Conservation (phyloP, 2,888 invertebrate genomes). For the Tricholauxania praeusta region DNA sequence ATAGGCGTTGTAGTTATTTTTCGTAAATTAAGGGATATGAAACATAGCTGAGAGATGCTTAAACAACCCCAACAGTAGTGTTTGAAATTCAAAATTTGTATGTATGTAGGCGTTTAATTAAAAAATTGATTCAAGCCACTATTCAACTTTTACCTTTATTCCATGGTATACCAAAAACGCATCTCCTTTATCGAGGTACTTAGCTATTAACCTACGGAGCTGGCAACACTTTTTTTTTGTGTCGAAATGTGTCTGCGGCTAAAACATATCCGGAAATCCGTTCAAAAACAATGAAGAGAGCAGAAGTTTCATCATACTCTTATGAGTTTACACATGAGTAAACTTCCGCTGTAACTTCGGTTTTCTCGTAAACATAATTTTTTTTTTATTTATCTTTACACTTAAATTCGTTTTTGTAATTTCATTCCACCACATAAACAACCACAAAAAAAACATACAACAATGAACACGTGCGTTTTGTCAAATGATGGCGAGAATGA, state of each 20-base stretch:
- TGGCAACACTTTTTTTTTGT: not conserved
- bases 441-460: conserved; percentile 7
- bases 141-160: too few species aligned
- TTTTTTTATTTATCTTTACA: not conserved
- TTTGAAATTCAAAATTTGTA: too few species aligned
- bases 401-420: conserved; percentile 15
- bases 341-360: too few species aligned
- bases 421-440: conserved; percentile 46
- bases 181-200: too few species aligned
- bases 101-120: too few species aligned
- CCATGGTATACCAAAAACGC: too few species aligned
- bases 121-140: too few species aligned
- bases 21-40: too few species aligned
- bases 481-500: not conserved
- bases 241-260: conserved; percentile 37
- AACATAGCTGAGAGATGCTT: too few species aligned
- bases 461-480: conserved; percentile 22
- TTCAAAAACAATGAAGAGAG: conserved; percentile 54
- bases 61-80: too few species aligned
- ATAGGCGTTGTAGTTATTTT: too few species aligned
- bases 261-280: conserved; percentile 61
- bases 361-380: not conserved
- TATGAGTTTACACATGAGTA: conserved; percentile 1
- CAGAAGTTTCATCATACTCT: conserved; percentile 37
- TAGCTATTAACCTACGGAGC: too few species aligned